Evolutionary conservation across 2,113 vertebrate species (phyloP).

Genomic region (Taurulus bubalis): DNA sequence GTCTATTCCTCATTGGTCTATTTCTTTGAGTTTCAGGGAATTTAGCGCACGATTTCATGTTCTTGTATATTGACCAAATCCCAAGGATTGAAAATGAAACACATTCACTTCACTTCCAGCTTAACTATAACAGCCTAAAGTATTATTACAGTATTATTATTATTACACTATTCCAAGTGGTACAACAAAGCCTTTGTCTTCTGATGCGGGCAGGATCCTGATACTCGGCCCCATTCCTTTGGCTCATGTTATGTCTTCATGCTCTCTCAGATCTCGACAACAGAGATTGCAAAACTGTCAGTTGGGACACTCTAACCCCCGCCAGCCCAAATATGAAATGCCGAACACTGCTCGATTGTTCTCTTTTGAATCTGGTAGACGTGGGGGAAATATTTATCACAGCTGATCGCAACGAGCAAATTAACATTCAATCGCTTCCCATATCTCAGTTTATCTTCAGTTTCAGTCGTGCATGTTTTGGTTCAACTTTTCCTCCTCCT

Average conservation of each 20-base stretch:
- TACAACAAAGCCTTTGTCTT: background rate
- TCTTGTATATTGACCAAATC: background rate
- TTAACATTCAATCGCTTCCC: too few relatives aligned
- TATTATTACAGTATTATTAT: too few relatives aligned
- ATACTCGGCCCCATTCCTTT: background rate
- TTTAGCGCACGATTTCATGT: background rate
- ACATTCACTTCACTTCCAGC: too few relatives aligned
- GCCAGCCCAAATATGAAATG: background rate
- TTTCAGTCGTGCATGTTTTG: conserved; percentile 4
- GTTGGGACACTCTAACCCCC: background rate
- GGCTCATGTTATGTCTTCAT: background rate
- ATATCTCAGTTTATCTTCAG: background rate
- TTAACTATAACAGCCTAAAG: background rate
- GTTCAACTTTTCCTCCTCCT: background rate
- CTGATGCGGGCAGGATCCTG: background rate
- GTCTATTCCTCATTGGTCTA: background rate
- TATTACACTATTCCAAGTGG: background rate
- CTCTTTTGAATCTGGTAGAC: background rate
- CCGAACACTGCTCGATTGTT: background rate
- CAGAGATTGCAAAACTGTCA: background rate
- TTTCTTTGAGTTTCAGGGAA: background rate
- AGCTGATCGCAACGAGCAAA: background rate
- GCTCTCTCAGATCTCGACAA: background rate
- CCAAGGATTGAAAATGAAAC: background rate
- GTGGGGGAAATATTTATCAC: background rate